Base-by-base conservation (phyloP, 2,113 vertebrate genomes). In the Limnothrissa miodon region DNA sequence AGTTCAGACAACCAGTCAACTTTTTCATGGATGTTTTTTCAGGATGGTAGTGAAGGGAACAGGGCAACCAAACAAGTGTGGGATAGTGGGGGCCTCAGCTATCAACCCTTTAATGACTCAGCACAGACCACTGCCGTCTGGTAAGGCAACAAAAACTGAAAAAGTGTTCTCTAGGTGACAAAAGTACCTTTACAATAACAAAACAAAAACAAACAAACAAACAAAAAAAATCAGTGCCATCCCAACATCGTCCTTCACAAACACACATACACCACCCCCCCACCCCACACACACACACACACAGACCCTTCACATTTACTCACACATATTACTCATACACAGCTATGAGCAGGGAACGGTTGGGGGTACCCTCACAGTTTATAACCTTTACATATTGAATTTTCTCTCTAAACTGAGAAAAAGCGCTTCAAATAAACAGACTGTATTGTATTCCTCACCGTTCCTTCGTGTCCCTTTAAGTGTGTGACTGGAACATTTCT, bases 121-220 rank as follows among this genome's bases (percentile, higher is more conserved):
- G 1, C 66, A 74, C 66, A 74, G 66, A 86, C 45, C 33, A 81
- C 79, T 80, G 81, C 80, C 51, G 29, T 87, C 80, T 62, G 90
- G 92, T 95, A 95, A 96, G 95, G 94, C 93, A 95, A 95, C 93
- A 92, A 92, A 89, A 95, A 95, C 93, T 92, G 93, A 89, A 95
- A 85, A 86, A 94, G 95, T 87, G 80, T 94, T 92, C 89, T 93
- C 90, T 92, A 74, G 25, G 25, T 78, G 80, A 44, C 81, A 48
- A 81, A 82, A 33, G 84, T 86, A 87, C 83, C 70, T n/a, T 86
- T 29, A 87, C 51, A 85, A 39, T 51, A 45, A 42, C 42, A 42
- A 42, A 46, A 46, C 13, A 86, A 83, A 42, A 42, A 42, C 6
- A 4, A 42, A 42, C 2, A 42, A 42, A 33, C 4, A n/a, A 3